These are phyloP conservation scores for Ceratitis capitata DNA, from an alignment of 1,140 invertebrate species.

Conservation along the genomic window DNA sequence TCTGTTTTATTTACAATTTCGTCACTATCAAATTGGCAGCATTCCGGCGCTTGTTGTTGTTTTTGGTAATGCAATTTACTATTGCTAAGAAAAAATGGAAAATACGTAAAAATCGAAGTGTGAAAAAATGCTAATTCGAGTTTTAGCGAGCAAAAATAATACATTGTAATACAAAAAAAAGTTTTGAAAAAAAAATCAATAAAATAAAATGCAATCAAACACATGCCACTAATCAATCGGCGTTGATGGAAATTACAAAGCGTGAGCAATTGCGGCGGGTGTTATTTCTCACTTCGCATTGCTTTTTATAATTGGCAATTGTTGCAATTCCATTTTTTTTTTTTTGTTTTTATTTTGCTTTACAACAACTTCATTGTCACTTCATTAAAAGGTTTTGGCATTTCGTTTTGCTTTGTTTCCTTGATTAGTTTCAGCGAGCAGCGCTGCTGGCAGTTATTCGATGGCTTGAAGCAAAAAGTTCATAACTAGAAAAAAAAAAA, in stretches of 20 bases:
- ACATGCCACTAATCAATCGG: constrained; percentile 31
- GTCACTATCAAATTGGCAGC: neutral
- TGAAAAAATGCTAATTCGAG: constrained; percentile 28
- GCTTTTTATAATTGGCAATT: neutral
- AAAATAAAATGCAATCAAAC: neutral
- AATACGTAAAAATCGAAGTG: neutral
- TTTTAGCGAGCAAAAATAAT: neutral
- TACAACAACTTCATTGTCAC: constrained; percentile 7
- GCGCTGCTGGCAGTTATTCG: too few species aligned
- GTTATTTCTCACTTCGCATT: neutral
- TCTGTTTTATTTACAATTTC: neutral
- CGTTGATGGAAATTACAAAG: constrained; percentile 11
- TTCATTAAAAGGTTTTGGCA: neutral
- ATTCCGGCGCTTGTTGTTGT: neutral
- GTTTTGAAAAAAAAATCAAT: neutral
- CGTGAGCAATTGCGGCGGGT: constrained; percentile 31
- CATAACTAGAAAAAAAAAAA: too few species aligned
- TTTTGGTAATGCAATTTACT: too few species aligned
- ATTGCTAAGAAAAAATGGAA: neutral
- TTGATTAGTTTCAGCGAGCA: neutral
- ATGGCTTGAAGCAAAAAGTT: too few species aligned
- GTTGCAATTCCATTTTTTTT: too few species aligned
- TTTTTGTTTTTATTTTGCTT: neutral
- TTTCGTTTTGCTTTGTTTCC: neutral
- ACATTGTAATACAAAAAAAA: too few species aligned